These are phyloP conservation scores for Bombyx mori DNA, from an alignment of 1,140 invertebrate genomes.

Conservation along the genomic window DNA sequence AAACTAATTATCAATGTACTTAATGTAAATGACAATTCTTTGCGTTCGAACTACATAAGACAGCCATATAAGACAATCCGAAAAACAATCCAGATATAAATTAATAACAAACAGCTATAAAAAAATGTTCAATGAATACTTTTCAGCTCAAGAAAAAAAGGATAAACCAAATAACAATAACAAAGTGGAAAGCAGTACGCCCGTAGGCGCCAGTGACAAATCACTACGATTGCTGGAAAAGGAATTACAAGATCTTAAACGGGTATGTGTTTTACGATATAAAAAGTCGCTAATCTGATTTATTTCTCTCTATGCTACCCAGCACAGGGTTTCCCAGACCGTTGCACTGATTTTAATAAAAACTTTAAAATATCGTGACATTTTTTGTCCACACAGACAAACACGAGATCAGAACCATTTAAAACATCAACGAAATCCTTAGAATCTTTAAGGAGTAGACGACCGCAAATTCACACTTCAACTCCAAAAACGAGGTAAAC, in stretches of 20 bases:
- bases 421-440: constrained; percentile 25
- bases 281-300: too few relatives aligned
- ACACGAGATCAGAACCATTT: constrained; percentile 24
- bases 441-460: constrained; percentile 26
- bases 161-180: constrained; percentile 17
- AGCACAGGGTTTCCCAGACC: too few relatives aligned
- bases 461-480: constrained; percentile 44
- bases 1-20: too few relatives aligned
- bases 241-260: constrained; percentile 62
- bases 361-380: neutral
- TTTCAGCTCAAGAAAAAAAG: constrained; percentile 28
- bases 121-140: constrained; percentile 4
- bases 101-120: too few relatives aligned
- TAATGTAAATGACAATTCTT: too few relatives aligned
- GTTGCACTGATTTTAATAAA: neutral
- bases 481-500: constrained; percentile 47
- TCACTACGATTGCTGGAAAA: constrained; percentile 59
- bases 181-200: constrained; percentile 30
- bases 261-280: constrained; percentile 28
- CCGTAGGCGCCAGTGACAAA: constrained; percentile 48
- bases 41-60: too few relatives aligned
- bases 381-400: constrained; percentile 10
- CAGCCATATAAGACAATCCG: too few relatives aligned
- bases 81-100: too few relatives aligned
- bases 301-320: too few relatives aligned